Evolutionary conservation across 1,140 invertebrate species (phyloP).

Genomic region (Bombus confusus): DNA sequence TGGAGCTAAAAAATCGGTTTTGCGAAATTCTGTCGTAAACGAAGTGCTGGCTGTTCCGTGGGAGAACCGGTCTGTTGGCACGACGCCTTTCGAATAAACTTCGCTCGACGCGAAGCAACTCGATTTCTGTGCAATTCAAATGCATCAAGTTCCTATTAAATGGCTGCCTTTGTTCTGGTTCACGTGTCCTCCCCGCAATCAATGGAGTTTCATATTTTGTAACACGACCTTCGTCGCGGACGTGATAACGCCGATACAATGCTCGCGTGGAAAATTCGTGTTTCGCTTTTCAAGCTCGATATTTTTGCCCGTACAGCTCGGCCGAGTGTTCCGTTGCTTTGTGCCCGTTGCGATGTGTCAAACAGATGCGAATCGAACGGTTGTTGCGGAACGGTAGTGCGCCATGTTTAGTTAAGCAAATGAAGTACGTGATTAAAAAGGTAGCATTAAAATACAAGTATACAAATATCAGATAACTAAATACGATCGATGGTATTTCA

Average conservation of each 20-base stretch:
- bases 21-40: constrained; percentile 60
- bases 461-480: too few relatives aligned
- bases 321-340: too few relatives aligned
- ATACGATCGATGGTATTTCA: too few relatives aligned
- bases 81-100: constrained; percentile 57
- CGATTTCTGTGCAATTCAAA: constrained; percentile 35
- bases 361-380: background rate
- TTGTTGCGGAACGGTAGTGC: too few relatives aligned
- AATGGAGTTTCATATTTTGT: background rate
- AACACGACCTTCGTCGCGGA: too few relatives aligned
- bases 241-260: background rate
- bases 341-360: too few relatives aligned
- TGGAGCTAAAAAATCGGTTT: constrained; percentile 35
- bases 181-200: background rate
- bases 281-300: background rate
- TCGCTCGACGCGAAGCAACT: constrained; percentile 23
- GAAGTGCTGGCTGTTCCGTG: constrained; percentile 43
- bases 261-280: background rate
- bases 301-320: background rate
- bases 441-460: too few relatives aligned
- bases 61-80: constrained; percentile 66
- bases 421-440: too few relatives aligned
- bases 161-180: constrained; percentile 30
- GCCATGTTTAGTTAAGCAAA: too few relatives aligned
- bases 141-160: constrained; percentile 34